phyloP scores from a whole-genome alignment of 2,797 vertebrate genomes.

The Pteronotus mesoamericanus region DNA sequence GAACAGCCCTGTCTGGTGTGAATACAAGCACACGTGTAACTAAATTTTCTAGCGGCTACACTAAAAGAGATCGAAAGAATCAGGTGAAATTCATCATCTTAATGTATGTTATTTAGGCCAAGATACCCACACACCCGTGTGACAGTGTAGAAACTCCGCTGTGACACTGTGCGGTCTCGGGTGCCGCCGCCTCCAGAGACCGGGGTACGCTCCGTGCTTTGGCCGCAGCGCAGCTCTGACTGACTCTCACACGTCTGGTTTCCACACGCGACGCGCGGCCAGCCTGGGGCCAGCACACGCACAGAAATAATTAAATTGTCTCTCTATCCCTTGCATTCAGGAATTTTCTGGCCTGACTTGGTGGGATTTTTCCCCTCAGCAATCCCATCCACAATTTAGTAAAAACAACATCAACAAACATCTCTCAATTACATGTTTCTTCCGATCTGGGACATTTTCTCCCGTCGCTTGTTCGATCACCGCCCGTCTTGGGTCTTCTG shows the following conservation, averaged over 20 bases:
- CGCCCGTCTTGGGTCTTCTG: not conserved
- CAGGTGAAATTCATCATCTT: not conserved
- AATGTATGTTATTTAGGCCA: not conserved
- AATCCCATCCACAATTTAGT: not conserved
- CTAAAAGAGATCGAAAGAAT: not conserved
- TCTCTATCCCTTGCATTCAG: not conserved
- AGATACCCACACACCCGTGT: too few relatives aligned
- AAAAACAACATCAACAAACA: not conserved
- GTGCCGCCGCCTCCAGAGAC: not conserved
- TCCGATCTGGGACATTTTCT: not conserved
- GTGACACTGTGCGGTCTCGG: too few relatives aligned
- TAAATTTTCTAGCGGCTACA: not conserved
- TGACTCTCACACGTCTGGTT: not conserved
- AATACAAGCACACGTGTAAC: rapidly evolving
- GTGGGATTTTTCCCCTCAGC: not conserved
- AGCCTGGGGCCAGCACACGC: not conserved
- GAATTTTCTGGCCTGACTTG: not conserved
- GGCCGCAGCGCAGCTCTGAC: not conserved
- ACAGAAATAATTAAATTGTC: not conserved
- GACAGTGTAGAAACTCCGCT: too few relatives aligned
- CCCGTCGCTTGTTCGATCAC: not conserved
- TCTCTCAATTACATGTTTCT: not conserved
- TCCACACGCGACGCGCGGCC: not conserved
- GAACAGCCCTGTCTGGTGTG: not conserved
- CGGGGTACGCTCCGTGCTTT: rapidly evolving